A percentile compares a stretch with the other conserved stretches of the same genome.
phyloP scores from a whole-genome alignment of 2,797 vertebrate species.

The Anabacerthia variegaticeps region DNA sequence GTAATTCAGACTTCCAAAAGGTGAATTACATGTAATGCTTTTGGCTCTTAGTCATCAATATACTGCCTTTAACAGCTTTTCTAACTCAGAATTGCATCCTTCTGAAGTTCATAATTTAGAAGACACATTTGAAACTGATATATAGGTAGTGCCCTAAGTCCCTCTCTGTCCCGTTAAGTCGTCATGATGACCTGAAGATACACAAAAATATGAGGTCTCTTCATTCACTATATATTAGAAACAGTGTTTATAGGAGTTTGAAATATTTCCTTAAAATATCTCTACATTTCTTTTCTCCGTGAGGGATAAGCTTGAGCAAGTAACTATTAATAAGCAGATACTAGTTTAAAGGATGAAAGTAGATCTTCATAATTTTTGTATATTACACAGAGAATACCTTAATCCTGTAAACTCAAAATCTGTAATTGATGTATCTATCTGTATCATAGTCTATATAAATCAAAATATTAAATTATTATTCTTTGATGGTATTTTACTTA shows the following conservation, averaged over 20 bases:
- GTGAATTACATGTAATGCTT: background rate
- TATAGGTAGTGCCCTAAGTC: background rate
- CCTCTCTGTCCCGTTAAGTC: background rate
- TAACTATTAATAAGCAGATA: background rate
- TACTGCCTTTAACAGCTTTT: background rate
- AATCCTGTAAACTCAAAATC: background rate
- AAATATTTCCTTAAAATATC: background rate
- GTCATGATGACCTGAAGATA: background rate
- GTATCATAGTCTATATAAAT: background rate
- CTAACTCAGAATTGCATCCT: background rate
- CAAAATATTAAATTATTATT: background rate
- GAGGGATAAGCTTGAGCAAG: background rate
- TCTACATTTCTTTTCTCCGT: background rate
- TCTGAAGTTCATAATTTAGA: background rate
- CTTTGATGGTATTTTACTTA: background rate
- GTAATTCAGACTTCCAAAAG: background rate
- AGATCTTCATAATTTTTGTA: accelerated
- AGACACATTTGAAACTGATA: background rate
- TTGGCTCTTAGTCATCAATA: background rate
- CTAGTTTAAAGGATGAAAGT: background rate
- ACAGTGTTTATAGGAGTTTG: background rate
- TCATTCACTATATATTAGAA: background rate
- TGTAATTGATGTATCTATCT: background rate
- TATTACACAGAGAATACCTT: background rate
- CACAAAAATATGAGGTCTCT: background rate